These are phyloP conservation scores for Clarias macrocephalus DNA, from an alignment of 2,113 vertebrate species.

Conservation along the genomic window DNA sequence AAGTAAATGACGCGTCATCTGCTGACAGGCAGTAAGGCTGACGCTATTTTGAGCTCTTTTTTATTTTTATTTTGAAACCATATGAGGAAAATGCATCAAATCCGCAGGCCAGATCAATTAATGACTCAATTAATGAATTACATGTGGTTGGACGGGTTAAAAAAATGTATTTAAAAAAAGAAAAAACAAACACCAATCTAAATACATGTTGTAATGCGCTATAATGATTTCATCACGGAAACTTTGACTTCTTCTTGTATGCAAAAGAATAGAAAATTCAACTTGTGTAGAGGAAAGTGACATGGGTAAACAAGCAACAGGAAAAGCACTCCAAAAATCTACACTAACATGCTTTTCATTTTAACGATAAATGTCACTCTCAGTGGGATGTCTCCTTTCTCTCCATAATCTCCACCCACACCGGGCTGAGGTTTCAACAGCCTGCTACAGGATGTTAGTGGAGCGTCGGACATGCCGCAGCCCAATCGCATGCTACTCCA, in stretches of 20 bases:
- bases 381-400: neutral
- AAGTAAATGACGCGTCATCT: constrained; percentile 17
- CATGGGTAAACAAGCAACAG: neutral
- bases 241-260: neutral
- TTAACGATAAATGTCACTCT: neutral
- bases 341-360: neutral
- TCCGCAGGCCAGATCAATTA: neutral
- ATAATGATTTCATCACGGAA: neutral
- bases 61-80: too few species aligned
- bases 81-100: neutral
- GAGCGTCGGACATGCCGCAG: constrained; percentile 51
- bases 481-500: constrained; percentile 59
- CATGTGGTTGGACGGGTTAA: neutral
- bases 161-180: neutral
- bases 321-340: neutral
- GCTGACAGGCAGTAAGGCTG: constrained; percentile 2
- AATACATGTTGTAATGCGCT: neutral
- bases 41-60: neutral
- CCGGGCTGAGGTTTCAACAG: constrained; percentile 13
- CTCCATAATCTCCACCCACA: constrained; percentile 9
- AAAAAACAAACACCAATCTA: neutral
- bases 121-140: neutral
- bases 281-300: neutral
- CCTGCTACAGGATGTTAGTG: constrained; percentile 16
- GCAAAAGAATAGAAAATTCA: neutral